phyloP scores from a whole-genome alignment of 2,113 vertebrate genomes.

The Hippotragus niger region DNA sequence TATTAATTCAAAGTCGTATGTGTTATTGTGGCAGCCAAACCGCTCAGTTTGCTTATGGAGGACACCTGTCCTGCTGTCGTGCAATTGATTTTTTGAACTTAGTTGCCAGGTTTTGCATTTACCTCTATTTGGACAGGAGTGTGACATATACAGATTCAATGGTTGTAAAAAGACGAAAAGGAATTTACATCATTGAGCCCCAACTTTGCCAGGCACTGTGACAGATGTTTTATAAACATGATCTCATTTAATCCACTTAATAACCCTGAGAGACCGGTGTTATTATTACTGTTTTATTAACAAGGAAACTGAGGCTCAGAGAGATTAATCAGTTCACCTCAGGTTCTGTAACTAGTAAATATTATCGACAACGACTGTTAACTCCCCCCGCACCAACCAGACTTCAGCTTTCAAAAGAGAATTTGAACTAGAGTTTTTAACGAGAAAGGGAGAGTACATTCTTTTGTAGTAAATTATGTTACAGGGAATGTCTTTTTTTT shows the following conservation, averaged over 20 bases:
- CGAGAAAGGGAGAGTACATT: background rate
- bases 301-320: constrained; percentile 40
- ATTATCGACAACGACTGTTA: background rate
- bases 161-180: background rate
- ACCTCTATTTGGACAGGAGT: background rate
- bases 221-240: constrained; percentile 39
- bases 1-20: background rate
- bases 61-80: background rate
- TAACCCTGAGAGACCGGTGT: constrained; percentile 16
- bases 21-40: background rate
- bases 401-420: background rate
- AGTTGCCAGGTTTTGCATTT: background rate
- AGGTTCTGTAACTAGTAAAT: background rate
- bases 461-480: background rate
- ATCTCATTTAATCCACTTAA: constrained; percentile 49
- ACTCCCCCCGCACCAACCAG: background rate
- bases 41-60: background rate
- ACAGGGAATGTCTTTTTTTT: background rate
- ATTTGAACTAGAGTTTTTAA: background rate
- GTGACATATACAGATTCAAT: background rate
- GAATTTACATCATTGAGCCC: background rate
- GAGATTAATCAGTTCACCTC: constrained; percentile 25
- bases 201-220: background rate
- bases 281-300: constrained; percentile 37
- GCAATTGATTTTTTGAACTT: background rate